Conservation (phyloP, 2,888 invertebrate genomes). For the Caenorhabditis uteleia region DNA sequence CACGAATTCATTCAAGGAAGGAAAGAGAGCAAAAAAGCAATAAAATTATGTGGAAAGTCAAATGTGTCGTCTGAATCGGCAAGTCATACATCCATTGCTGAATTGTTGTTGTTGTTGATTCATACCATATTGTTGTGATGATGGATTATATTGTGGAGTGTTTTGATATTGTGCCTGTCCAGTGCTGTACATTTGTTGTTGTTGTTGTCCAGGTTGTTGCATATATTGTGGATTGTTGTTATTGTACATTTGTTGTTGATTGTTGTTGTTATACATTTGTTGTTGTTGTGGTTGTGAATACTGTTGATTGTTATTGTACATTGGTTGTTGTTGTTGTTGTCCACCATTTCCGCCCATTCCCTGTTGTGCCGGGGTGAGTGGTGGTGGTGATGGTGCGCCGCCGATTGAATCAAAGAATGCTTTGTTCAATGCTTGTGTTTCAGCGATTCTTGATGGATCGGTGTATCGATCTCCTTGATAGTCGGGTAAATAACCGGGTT, state of each 20-base stretch:
- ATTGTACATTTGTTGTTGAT: neutral
- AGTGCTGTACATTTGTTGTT: neutral
- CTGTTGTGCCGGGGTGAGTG: constrained; percentile 45
- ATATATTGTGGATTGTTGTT: neutral
- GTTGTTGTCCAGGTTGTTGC: neutral
- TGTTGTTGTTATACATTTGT: neutral
- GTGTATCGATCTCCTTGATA: constrained; percentile 64
- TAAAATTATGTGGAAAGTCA: constrained; percentile 3
- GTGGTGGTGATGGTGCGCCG: constrained; percentile 55
- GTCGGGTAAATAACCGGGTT: constrained; percentile 64
- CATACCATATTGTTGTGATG: neutral
- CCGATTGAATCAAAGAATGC: constrained; percentile 61
- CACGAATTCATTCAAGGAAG: neutral
- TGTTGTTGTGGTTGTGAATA: neutral
- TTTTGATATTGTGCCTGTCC: neutral
- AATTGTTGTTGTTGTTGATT: neutral
- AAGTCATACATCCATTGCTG: constrained; percentile 24
- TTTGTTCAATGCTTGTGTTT: constrained; percentile 59
- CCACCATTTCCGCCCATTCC: constrained; percentile 28
- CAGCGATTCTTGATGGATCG: constrained; percentile 56
- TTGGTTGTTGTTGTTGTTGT: neutral
- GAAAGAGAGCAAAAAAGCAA: neutral
- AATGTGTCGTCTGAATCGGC: constrained; percentile 24
- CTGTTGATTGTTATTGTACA: neutral
- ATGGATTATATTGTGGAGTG: neutral